These are phyloP conservation scores for Tragelaphus scriptus DNA, from an alignment of 2,113 vertebrate genomes.

Conservation along the genomic window DNA sequence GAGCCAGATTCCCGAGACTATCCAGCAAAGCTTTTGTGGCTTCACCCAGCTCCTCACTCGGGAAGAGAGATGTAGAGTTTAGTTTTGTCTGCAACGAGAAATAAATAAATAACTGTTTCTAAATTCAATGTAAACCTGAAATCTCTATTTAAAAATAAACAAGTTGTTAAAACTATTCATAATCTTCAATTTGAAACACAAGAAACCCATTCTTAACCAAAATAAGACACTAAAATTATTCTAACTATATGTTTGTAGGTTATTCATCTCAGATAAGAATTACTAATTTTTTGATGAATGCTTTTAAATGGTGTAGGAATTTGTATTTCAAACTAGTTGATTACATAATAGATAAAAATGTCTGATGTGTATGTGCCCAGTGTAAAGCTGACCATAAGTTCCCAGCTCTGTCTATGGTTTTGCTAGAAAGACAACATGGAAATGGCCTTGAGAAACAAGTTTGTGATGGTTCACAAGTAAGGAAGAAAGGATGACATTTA, in stretches of 20 bases:
- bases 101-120: neutral
- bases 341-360: neutral
- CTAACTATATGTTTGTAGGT: neutral
- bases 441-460: neutral
- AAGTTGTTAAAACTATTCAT: slow-evolving; percentile 36
- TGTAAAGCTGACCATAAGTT: neutral
- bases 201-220: neutral
- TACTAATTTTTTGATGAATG: neutral
- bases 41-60: slow-evolving; percentile 22
- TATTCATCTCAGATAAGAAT: neutral
- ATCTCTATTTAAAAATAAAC: slow-evolving; percentile 16
- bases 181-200: slow-evolving; percentile 21
- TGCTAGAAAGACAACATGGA: neutral
- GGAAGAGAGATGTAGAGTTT: slow-evolving; percentile 36
- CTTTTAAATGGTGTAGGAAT: neutral
- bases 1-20: slow-evolving; percentile 57
- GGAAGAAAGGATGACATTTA: neutral
- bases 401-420: neutral
- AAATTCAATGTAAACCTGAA: slow-evolving; percentile 18
- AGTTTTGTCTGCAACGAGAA: slow-evolving; percentile 46
- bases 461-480: neutral
- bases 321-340: neutral
- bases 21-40: slow-evolving; percentile 49
- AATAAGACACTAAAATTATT: neutral
- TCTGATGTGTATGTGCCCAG: neutral